Evolutionary conservation across 1,140 invertebrate genomes (phyloP).

Genomic region (Formica selysi): DNA sequence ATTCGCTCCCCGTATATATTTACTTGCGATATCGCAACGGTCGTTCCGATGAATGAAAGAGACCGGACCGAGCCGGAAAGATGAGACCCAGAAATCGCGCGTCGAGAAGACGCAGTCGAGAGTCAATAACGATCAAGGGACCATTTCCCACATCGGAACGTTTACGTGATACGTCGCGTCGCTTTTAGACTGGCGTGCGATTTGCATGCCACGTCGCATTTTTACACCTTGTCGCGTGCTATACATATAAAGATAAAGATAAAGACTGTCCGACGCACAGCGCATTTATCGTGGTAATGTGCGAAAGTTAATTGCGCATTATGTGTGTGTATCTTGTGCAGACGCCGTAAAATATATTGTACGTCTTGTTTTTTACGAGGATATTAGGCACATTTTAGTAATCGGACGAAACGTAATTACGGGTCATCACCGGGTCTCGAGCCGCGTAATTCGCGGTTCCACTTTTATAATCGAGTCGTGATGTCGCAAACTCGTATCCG

Average conservation of each 20-base stretch:
- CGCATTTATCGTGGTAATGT: not conserved
- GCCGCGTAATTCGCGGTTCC: slow-evolving; percentile 1
- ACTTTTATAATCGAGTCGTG: slow-evolving; percentile 25
- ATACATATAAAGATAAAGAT: not conserved
- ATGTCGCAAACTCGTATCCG: slow-evolving; percentile 14
- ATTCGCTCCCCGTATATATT: not conserved
- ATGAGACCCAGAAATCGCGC: slow-evolving; percentile 8
- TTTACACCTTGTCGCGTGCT: not conserved
- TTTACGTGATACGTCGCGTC: not conserved
- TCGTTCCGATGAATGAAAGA: slow-evolving; percentile 26
- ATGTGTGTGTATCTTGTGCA: not conserved
- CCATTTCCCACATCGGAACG: not conserved
- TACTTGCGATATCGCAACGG: slow-evolving; percentile 41
- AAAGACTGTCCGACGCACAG: not conserved
- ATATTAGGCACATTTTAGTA: slow-evolving; percentile 25
- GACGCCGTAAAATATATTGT: not conserved
- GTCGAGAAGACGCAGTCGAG: not conserved
- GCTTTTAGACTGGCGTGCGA: not conserved
- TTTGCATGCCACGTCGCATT: not conserved
- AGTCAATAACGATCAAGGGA: slow-evolving; percentile 22
- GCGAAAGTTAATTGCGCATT: slow-evolving; percentile 23
- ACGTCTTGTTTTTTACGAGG: not conserved
- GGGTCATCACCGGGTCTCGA: not conserved
- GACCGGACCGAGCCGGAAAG: slow-evolving; percentile 1
- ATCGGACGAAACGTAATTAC: slow-evolving; percentile 28